Conservation (phyloP, 2,113 vertebrate genomes). For the Hydrochoerus hydrochaeris region DNA sequence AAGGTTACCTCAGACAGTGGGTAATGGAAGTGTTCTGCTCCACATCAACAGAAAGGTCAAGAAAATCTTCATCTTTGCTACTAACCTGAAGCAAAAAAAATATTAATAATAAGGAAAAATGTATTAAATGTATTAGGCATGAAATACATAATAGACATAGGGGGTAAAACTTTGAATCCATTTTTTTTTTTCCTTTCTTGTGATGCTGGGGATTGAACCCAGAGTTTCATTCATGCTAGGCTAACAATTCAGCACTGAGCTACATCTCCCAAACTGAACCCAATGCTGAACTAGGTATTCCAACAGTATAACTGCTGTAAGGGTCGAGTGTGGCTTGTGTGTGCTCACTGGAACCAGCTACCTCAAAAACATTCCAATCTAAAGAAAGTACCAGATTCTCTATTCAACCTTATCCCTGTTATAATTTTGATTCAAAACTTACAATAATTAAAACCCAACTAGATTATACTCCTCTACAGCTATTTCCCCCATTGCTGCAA, state of each 20-base stretch:
- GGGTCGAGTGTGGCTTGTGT: not conserved
- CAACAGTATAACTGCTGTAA: too few relatives aligned
- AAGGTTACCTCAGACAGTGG: constrained; percentile 95
- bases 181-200: not conserved
- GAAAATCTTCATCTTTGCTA: constrained; percentile 99
- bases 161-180: not conserved
- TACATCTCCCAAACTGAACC: not conserved
- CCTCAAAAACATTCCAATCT: not conserved
- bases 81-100: constrained; percentile 91
- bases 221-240: not conserved
- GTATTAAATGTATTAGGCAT: constrained; percentile 40
- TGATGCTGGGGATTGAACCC: not conserved
- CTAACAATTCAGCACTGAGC: not conserved
- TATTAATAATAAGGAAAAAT: constrained; percentile 7
- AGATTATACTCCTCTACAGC: not conserved
- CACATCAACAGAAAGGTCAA: constrained; percentile 98
- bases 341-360: not conserved
- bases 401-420: not conserved
- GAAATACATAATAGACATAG: not conserved
- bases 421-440: not conserved
- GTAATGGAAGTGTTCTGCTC: constrained; percentile 99
- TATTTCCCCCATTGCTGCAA: not conserved
- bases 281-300: not conserved
- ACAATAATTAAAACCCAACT: not conserved
- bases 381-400: not conserved